Base-by-base conservation (phyloP, 2,113 vertebrate species). In the Phycodurus eques region DNA sequence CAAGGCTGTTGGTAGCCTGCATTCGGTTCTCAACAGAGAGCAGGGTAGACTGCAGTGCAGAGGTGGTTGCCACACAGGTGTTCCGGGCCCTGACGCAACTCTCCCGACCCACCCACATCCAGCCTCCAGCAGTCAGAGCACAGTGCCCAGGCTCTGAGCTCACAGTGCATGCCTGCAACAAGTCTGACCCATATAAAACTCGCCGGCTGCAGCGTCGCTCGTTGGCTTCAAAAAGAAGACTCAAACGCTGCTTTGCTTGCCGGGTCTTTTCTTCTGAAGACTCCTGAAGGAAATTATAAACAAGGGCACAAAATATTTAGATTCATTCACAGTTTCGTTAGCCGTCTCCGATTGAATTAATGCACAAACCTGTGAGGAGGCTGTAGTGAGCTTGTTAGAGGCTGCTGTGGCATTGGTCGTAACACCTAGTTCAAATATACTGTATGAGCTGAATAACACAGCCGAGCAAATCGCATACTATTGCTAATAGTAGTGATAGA, bases 181-280 rank as follows among this genome's bases (percentile, higher is more conserved):
- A 81, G 71, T 99, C 98, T 14, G 88, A 80, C 44, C 98, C 98
- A 0, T 97, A 98, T 62, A 99, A 0, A 0, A 98, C 96, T 0
- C 91, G 84, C 31, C 93, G 93, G 0, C 87, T 86, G 68, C 97
- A 97, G 51, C 95, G 96, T 0, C 94, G 92, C 68, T 97, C 96
- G 0, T 99, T 99, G 57, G 93, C 91, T 0, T 65, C 59, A 53
- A 96, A 95, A 42, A 99, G 89, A 11, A 94, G 89, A 68, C 92
- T 90, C 75, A 99, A 89, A 0, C 95, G 95, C 72, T 96, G 96
- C 81, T 94, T 96, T 61, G 94, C 46, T 66, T 95, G 93, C 6
- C 92, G 91, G 57, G 74, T 92, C 88, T 94, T 96, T 75, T 98
- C 96, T 84, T 98, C 97, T 0, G 87, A 92, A 0, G 94, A 92